phyloP scores from a whole-genome alignment of 2,113 vertebrate genomes.

The Amphiprion percula region DNA sequence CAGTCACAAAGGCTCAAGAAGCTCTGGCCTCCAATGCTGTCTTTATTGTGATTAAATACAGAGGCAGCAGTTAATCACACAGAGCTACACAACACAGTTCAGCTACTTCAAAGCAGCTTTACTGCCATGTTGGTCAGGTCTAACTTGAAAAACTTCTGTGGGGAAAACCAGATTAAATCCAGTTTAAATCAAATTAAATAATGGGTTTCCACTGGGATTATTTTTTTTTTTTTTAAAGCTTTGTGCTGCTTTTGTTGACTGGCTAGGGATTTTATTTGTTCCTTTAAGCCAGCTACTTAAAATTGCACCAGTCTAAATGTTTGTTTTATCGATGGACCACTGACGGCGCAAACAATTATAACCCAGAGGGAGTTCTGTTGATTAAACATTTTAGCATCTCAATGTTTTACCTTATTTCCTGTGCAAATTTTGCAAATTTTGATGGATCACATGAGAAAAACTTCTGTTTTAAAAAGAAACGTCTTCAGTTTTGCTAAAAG shows the following conservation, averaged over 20 bases:
- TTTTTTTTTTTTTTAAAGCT: no score
- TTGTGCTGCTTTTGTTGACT: no score
- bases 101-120: slow-evolving; percentile 24
- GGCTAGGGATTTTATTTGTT: background rate
- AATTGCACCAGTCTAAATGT: no score
- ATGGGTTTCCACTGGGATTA: no score
- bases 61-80: slow-evolving; percentile 17
- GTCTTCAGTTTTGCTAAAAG: no score
- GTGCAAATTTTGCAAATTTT: no score
- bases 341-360: background rate
- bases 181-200: background rate
- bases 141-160: background rate
- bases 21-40: slow-evolving; percentile 30
- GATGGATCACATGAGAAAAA: no score
- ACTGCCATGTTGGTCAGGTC: background rate
- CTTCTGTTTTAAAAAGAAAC: no score
- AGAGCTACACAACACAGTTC: background rate
- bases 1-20: slow-evolving; percentile 57
- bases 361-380: no score
- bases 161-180: background rate
- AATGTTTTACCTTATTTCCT: no score
- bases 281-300: background rate
- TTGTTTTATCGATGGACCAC: background rate
- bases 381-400: no score
- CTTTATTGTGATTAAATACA: slow-evolving; percentile 58